These are phyloP conservation scores for Hyperoplus lanceolatus DNA, from an alignment of 2,797 vertebrate species.

Conservation along the genomic window DNA sequence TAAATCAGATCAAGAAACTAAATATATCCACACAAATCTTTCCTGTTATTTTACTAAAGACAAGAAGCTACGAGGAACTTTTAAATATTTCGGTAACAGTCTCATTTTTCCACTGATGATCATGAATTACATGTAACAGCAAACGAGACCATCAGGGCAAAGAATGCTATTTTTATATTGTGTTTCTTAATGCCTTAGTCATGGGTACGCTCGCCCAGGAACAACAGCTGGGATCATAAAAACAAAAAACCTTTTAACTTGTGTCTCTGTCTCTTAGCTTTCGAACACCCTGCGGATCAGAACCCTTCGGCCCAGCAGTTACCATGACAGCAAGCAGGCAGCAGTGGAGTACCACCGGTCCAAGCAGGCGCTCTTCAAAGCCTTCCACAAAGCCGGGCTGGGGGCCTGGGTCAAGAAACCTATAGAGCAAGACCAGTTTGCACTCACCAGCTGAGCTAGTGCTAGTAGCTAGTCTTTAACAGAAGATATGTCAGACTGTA, in stretches of 20 bases:
- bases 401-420: conserved; percentile 97
- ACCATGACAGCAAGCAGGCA: conserved; percentile 93
- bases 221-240: too few relatives aligned
- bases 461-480: not conserved
- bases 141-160: too few relatives aligned
- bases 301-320: conserved; percentile 83
- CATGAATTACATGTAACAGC: too few relatives aligned
- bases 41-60: too few relatives aligned
- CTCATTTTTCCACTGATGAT: too few relatives aligned
- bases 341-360: conserved; percentile 90
- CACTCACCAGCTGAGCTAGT: conserved; percentile 75
- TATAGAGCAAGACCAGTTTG: conserved; percentile 95
- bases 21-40: too few relatives aligned
- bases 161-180: too few relatives aligned
- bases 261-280: conserved; percentile 79
- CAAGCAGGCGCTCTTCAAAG: conserved; percentile 91
- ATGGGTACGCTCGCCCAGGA: too few relatives aligned
- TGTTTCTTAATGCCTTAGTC: too few relatives aligned
- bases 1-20: too few relatives aligned
- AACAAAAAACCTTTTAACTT: not conserved
- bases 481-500: not conserved
- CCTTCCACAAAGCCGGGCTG: conserved; percentile 92
- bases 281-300: conserved; percentile 84
- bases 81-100: too few relatives aligned
- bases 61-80: too few relatives aligned